Evolutionary conservation across 2,888 invertebrate genomes (phyloP), one percentile per base, ranked within the genome.

Genomic region (Buathra laborator): DNA sequence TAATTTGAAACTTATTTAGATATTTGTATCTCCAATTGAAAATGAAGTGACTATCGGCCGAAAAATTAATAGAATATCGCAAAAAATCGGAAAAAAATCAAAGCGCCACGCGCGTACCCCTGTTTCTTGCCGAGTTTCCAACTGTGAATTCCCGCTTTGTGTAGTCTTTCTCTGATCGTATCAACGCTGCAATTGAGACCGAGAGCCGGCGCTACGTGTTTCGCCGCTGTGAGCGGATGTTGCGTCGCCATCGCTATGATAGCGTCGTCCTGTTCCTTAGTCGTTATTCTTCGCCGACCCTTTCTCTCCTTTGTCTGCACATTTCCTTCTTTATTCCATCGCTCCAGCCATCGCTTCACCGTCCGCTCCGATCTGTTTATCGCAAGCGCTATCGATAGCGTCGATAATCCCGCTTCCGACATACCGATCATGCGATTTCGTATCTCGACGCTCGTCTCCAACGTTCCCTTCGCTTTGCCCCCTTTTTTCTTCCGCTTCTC

Each of bases 381-480:
- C 16, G 94, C 93, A 44, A 94, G 89, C 37, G 94, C 94, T 81
- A 94, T 94, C 10, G 94, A 94, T 53, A 94, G 84, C 1, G 94
- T 93, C 37, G 94, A 94, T 53, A 94, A 83, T 75, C 94, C 94
- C 3, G 94, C 94, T 74, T 93, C 93, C 0, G 94, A 91, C 94
- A 94, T 94, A 68, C 94, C 94, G 43, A 94, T 94, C 94, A 94
- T 94, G 24, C 94, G 91, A 87, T 94, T 94, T 59, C 94, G 90
- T 76, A 94, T 92, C 85, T 94, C 94, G 16, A 94, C 92, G 46
- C 93, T 94, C 0, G 94, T 94, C 86, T 94, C 94, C 37, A 94
- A 85, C 2, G 93, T 94, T 67, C 94, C 94, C 80, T 94, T 94
- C 0, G 92, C 90, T 85, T 94, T 94, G 3, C 94, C 94, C n/a